Percentiles rank a stretch among this genome's conserved stretches.
Evolutionary conservation across 2,113 vertebrate genomes (phyloP).

Genomic region (Hippocampus mohnikei): DNA sequence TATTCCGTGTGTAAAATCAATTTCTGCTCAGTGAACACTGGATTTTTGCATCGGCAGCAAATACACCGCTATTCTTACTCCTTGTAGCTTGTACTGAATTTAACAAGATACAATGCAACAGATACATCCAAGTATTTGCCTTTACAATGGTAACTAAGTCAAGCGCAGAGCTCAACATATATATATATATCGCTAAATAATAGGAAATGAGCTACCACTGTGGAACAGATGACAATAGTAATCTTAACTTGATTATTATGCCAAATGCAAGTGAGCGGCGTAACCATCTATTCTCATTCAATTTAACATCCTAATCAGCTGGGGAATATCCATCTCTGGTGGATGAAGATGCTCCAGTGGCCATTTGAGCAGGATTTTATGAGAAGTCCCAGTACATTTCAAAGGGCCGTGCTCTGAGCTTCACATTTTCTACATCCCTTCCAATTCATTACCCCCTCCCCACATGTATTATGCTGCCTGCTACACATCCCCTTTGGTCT

Average conservation of each 20-base stretch:
- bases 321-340: slow-evolving; percentile 27
- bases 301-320: slow-evolving; percentile 20
- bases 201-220: background rate
- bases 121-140: background rate
- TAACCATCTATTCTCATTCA: slow-evolving; percentile 16
- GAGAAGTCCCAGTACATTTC: slow-evolving; percentile 59
- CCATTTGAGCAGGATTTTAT: slow-evolving; percentile 40
- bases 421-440: slow-evolving; percentile 64
- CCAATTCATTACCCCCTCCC: slow-evolving; percentile 72
- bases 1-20: background rate
- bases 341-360: slow-evolving; percentile 38
- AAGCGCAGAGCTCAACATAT: background rate
- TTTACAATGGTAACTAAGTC: background rate
- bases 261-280: background rate
- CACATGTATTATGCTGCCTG: slow-evolving; percentile 70
- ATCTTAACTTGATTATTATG: slow-evolving; percentile 18
- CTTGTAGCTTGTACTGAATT: background rate
- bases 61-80: background rate
- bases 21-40: background rate
- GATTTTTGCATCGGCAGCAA: background rate
- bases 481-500: slow-evolving; percentile 62
- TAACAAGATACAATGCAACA: background rate
- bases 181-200: background rate
- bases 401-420: slow-evolving; percentile 47
- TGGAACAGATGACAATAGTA: slow-evolving; percentile 55